phyloP scores from a whole-genome alignment of 2,797 vertebrate genomes.

The Mormyrus proboscirostris region DNA sequence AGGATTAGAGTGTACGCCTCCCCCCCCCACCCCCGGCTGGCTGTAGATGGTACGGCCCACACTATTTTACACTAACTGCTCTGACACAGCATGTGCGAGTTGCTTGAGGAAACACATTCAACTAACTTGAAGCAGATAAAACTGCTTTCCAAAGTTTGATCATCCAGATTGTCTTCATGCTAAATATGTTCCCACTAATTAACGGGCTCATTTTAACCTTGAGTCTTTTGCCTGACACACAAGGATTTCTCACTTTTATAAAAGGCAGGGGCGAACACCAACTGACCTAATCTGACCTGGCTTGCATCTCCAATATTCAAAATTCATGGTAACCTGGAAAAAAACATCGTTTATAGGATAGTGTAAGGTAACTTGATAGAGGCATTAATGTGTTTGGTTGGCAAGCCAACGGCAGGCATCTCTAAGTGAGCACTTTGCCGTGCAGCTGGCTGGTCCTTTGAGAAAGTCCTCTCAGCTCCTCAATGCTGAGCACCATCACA shows the following conservation, averaged over 20 bases:
- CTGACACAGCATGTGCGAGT: not conserved
- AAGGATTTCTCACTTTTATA: not conserved
- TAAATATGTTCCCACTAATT: not conserved
- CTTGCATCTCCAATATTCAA: not conserved
- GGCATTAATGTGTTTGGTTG: constrained; percentile 1
- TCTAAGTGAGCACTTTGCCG: not conserved
- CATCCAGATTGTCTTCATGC: constrained; percentile 4
- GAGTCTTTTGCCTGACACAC: not conserved
- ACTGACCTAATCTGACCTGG: not conserved
- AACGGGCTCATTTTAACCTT: not conserved
- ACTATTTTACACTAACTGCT: not conserved
- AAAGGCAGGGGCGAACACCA: not conserved
- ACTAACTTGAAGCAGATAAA: not conserved
- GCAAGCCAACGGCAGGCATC: not conserved
- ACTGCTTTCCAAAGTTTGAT: not conserved
- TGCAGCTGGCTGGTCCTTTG: not conserved
- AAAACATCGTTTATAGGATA: not conserved
- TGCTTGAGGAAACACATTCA: not conserved
- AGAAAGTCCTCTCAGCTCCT: not conserved
- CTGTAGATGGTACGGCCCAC: not conserved
- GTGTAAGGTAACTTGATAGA: not conserved
- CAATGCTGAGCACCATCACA: not conserved
- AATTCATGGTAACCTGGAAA: not conserved
- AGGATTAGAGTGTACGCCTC: not conserved
- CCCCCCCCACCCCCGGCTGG: not conserved